A percentile compares a stretch with the other conserved stretches of the same genome.
Conservation (phyloP, 2,888 invertebrate species). For the Julus scandinavius region DNA sequence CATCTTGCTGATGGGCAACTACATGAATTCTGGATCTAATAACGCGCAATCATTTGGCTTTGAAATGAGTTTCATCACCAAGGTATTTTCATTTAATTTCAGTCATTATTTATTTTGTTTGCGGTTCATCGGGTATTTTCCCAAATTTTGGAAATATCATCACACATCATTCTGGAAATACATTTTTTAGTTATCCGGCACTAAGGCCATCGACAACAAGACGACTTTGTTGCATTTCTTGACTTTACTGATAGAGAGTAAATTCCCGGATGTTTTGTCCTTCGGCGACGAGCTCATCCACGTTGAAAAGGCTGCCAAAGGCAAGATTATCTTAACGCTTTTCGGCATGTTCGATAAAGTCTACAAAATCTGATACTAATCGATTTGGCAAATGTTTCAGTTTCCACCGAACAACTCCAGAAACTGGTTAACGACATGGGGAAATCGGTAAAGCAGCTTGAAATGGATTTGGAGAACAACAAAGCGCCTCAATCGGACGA, state of each 20-base stretch:
- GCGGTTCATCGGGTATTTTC: background rate
- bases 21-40: constrained; percentile 94
- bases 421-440: constrained; percentile 83
- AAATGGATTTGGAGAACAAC: constrained; percentile 89
- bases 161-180: too few relatives aligned
- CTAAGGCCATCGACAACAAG: constrained; percentile 91
- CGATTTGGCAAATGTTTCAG: constrained; percentile 61
- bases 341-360: too few relatives aligned
- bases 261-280: constrained; percentile 84
- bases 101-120: background rate
- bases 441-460: constrained; percentile 84
- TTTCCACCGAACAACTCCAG: constrained; percentile 68
- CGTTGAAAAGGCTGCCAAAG: constrained; percentile 81
- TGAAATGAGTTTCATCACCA: constrained; percentile 94
- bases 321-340: constrained; percentile 52
- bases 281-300: constrained; percentile 92
- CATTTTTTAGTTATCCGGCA: constrained; percentile 66
- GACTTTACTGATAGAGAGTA: constrained; percentile 85
- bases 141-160: constrained; percentile 53
- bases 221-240: constrained; percentile 92
- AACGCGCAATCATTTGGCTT: constrained; percentile 96
- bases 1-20: constrained; percentile 91
- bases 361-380: background rate
- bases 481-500: constrained; percentile 77
- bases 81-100: constrained; percentile 71